Base-by-base conservation (phyloP, 2,888 invertebrate species). In the Ypsolopha scabrella region DNA sequence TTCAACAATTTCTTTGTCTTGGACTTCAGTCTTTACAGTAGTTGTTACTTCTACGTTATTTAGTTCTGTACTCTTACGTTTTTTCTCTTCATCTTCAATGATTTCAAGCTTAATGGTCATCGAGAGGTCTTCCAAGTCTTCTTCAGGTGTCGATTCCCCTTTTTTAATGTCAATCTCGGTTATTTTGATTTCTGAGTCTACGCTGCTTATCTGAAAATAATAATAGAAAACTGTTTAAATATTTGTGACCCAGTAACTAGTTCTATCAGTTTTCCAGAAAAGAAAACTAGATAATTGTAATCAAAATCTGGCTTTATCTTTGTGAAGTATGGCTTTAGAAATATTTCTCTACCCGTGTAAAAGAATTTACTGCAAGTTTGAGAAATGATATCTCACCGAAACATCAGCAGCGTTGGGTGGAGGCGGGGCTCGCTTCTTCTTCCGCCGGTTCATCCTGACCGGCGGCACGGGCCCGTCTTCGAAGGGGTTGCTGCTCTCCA, bases 391-490 rank as follows among this genome's bases (percentile, higher is more conserved):
- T 55, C 58, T 64, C 69, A 77, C 78, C 61, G 73, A 69, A 49
- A 67, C 62, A 57, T 79, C 72, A 50, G 70, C 61, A 36, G 59
- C 59, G 2, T 67, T 60, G 33, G 87, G 91, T 6, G 90, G 89
- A 49, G 83, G 87, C 0, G 92, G 90, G 0, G 91, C 91, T 55
- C 88, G 87, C 57, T 90, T 87, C 71, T 92, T 92, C 75, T 91
- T 92, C 36, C 90, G 85, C 10, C 88, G 74, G 38, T 87, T 86
- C 38, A 87, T 81, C 48, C 88, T 86, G 45, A 87, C 77, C 0
- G 88, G 87, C 34, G 88, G 87, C 50, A 80, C 68, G 1, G 83
- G 82, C 1, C 64, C 65, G 14, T 75, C 76, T 46, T 89, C 90
- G 52, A 90, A 90, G 13, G 90, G 90, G 68, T 90, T 90, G 55